Evolutionary conservation across 2,797 vertebrate species (phyloP).

Genomic region (Miichthys miiuy): DNA sequence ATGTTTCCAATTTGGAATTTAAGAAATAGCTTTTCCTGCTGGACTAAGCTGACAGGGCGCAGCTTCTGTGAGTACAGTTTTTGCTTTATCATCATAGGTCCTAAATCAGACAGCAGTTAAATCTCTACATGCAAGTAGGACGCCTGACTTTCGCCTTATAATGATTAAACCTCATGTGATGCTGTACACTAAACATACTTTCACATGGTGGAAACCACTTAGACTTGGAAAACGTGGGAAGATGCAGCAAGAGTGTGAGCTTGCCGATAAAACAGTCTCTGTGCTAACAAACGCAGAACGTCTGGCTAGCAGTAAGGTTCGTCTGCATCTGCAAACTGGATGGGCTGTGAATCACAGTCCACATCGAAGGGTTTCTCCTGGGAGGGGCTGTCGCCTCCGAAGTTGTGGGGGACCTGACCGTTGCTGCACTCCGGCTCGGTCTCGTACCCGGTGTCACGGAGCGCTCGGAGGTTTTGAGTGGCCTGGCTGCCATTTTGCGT

Average conservation of each 20-base stretch:
- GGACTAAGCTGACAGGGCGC: slow-evolving; percentile 67
- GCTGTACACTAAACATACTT: slow-evolving; percentile 35
- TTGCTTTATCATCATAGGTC: slow-evolving; percentile 41
- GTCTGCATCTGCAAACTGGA: slow-evolving; percentile 94
- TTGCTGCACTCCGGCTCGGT: slow-evolving; percentile 93
- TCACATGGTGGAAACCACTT: slow-evolving; percentile 18
- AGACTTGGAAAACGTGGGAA: slow-evolving; percentile 7
- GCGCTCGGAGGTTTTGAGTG: slow-evolving; percentile 84
- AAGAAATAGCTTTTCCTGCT: slow-evolving; percentile 85
- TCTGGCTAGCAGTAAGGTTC: slow-evolving; percentile 65
- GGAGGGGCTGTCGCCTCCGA: slow-evolving; percentile 78
- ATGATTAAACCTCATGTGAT: slow-evolving; percentile 6
- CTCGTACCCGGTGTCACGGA: slow-evolving; percentile 94
- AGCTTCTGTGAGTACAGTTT: slow-evolving; percentile 64
- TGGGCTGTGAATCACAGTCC: slow-evolving; percentile 90
- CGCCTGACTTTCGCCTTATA: slow-evolving; percentile 17
- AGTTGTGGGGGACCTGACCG: slow-evolving; percentile 85
- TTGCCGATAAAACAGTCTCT: slow-evolving; percentile 18
- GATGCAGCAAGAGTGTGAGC: slow-evolving; percentile 16
- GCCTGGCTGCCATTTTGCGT: slow-evolving; percentile 87
- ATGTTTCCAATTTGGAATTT: slow-evolving; percentile 99
- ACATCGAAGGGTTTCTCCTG: slow-evolving; percentile 93
- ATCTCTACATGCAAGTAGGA: slow-evolving; percentile 25
- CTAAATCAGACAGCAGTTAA: slow-evolving; percentile 38
- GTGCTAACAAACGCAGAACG: neutral